Evolutionary conservation across 2,113 vertebrate species (phyloP).

Genomic region (Thomomys bottae): DNA sequence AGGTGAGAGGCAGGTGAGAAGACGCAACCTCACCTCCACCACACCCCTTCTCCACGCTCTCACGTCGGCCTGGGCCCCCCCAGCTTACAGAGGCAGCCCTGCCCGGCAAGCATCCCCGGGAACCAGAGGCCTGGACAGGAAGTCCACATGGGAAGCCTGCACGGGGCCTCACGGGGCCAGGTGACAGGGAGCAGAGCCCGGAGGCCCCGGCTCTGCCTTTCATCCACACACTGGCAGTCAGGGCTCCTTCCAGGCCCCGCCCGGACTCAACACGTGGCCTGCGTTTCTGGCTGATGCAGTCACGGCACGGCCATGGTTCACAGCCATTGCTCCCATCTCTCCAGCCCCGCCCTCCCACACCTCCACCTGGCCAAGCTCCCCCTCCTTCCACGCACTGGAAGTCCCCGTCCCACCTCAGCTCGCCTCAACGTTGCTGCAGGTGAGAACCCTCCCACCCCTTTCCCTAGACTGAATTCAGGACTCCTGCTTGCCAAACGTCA

Average conservation of each 20-base stretch:
- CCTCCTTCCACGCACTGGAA: fast-evolving
- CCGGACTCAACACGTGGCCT: fast-evolving
- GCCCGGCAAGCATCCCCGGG: too few species aligned
- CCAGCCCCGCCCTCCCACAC: not conserved
- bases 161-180: too few species aligned
- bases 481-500: not conserved
- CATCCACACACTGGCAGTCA: not conserved
- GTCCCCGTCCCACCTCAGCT: not conserved
- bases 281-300: not conserved
- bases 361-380: not conserved
- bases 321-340: too few species aligned
- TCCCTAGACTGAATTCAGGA: not conserved
- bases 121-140: too few species aligned
- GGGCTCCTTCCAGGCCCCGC: not conserved
- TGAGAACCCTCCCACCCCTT: not conserved
- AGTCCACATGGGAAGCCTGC: too few species aligned
- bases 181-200: too few species aligned
- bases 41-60: too few species aligned
- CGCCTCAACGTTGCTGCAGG: not conserved
- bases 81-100: too few species aligned
- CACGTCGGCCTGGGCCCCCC: too few species aligned
- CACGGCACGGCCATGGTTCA: too few species aligned
- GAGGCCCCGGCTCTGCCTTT: not conserved
- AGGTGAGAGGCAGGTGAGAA: too few species aligned
- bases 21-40: too few species aligned